Base-by-base conservation (phyloP, 2,113 vertebrate species). In the Willisornis vidua region DNA sequence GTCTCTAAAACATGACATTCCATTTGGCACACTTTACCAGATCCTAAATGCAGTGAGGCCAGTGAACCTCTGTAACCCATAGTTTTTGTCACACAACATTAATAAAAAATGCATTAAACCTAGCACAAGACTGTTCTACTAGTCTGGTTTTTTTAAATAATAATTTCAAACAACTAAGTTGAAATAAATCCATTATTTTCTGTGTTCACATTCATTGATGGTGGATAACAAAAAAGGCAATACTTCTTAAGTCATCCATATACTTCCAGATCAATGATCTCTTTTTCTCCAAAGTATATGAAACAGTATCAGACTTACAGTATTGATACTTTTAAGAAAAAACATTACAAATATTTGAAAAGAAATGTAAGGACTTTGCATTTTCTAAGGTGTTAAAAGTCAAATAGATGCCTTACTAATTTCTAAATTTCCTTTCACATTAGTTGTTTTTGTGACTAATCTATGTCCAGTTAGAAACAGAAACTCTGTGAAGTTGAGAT, bases 351-450 rank as follows among this genome's bases (percentile, higher is more conserved):
- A 78, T 89, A 89, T 33, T 76, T n/a, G 7, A 73, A 37, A 12
- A 88, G 10, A 96, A 95, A 49, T 74, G 19, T 9, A 5, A 61
- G 25, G 95, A 45, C 14, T 91, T 89, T 54, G 45, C 12, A 63
- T 85, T 17, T 79, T 94, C 51, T 61, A 67, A 8, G 22, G 4
- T 72, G 10, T 19, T 11, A 90, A 89, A 66, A 65, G 35, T 78
- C 14, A 93, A 74, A 92, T 41, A 49, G 37, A 80, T 85, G 31
- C 1, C 16, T 87, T 58, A 94, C 79, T 80, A 92, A 67, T 89
- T 86, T 91, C 18, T 73, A 74, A 90, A 84, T 33, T 87, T 83
- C 48, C 31, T 68, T 91, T 94, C 68, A 90, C 58, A 78, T 80
- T 76, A 83, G 4, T 31, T 10, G 3, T 41, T 73, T 85, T 79